phyloP scores from a whole-genome alignment of 2,113 vertebrate species.

The Burhinus bistriatus region DNA sequence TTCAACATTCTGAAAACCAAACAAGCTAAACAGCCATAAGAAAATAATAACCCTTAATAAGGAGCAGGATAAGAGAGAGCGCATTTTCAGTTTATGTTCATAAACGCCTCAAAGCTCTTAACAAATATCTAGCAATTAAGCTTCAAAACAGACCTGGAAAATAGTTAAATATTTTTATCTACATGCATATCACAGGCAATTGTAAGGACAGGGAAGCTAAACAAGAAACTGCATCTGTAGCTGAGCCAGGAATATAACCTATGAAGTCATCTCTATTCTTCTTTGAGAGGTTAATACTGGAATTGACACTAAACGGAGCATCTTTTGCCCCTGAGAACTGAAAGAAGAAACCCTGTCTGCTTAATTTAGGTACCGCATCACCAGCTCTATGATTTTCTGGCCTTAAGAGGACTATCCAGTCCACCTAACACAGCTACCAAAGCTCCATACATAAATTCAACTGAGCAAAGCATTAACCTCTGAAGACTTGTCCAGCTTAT shows the following conservation, averaged over 20 bases:
- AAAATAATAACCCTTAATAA: conserved; percentile 18
- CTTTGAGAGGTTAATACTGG: not conserved
- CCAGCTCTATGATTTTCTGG: not conserved
- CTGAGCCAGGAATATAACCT: conserved; percentile 4
- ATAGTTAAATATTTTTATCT: conserved; percentile 3
- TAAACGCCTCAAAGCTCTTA: not conserved
- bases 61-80: not conserved
- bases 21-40: not conserved
- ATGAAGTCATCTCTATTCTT: conserved; percentile 13
- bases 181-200: not conserved
- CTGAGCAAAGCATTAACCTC: not conserved
- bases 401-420: not conserved
- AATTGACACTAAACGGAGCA: not conserved
- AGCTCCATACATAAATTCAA: not conserved
- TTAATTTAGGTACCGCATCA: conserved; percentile 5
- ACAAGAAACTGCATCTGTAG: not conserved
- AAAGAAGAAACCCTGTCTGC: not conserved
- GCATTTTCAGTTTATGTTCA: not conserved
- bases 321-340: not conserved
- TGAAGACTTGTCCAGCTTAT: not conserved
- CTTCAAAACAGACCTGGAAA: not conserved
- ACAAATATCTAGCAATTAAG: conserved; percentile 4
- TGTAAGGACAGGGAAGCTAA: not conserved
- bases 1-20: conserved; percentile 5
- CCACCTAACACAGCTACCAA: not conserved